These are phyloP conservation scores for Pseudorhombus dupliciocellatus DNA, from an alignment of 2,113 vertebrate genomes.

Conservation along the genomic window DNA sequence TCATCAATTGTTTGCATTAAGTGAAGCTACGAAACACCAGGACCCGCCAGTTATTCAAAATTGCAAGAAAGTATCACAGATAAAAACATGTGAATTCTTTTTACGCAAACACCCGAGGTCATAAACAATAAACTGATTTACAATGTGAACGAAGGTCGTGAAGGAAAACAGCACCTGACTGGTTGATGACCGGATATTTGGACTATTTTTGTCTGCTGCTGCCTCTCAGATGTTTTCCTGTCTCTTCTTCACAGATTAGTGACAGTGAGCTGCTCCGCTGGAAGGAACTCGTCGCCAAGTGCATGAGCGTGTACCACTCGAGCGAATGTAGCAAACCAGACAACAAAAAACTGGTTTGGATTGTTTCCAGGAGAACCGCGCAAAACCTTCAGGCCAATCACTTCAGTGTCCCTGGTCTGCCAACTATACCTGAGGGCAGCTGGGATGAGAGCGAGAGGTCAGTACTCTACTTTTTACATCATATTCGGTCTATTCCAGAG, in stretches of 20 bases:
- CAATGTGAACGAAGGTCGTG: not conserved
- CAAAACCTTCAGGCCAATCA: constrained; percentile 92
- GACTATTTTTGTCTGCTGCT: constrained; percentile 7
- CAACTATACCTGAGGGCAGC: constrained; percentile 91
- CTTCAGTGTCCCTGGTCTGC: constrained; percentile 90
- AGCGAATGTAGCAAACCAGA: constrained; percentile 94
- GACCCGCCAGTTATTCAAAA: no score
- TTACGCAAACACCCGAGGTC: no score
- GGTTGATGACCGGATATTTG: constrained; percentile 2
- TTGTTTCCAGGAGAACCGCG: constrained; percentile 92
- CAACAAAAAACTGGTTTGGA: constrained; percentile 95
- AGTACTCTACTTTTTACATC: constrained; percentile 4
- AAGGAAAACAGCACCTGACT: not conserved
- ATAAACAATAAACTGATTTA: not conserved
- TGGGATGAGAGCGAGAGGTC: constrained; percentile 91
- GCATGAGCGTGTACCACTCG: constrained; percentile 91
- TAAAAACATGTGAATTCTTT: no score
- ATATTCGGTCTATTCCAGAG: no score
- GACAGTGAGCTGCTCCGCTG: constrained; percentile 89
- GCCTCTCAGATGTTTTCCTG: constrained; percentile 43
- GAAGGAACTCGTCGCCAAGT: constrained; percentile 92
- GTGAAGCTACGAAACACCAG: no score
- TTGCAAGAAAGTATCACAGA: no score
- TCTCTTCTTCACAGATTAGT: constrained; percentile 82
- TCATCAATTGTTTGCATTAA: not conserved